A percentile compares a stretch with the other conserved stretches of the same genome.
These are phyloP conservation scores for Oscheius sp. DNA, from an alignment of 2,888 invertebrate species.

Conservation along the genomic window DNA sequence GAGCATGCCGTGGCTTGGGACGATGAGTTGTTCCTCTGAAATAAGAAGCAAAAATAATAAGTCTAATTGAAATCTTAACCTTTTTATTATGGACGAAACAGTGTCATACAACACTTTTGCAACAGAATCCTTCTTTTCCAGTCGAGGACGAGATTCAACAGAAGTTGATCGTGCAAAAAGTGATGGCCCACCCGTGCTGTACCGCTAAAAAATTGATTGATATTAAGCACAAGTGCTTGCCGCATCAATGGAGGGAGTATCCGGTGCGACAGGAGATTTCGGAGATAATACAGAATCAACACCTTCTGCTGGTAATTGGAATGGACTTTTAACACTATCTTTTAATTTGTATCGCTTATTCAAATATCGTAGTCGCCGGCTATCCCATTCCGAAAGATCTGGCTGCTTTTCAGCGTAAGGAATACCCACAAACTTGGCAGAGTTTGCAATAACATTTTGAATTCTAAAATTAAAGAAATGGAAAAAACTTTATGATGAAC, in stretches of 20 bases:
- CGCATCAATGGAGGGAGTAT: slow-evolving; percentile 10
- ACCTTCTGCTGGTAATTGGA: not conserved
- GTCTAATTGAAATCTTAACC: not conserved
- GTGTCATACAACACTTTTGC: slow-evolving; percentile 12
- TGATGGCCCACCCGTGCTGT: not conserved
- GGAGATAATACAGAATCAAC: not conserved
- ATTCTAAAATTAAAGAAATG: slow-evolving; percentile 17
- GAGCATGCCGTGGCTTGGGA: slow-evolving; percentile 12
- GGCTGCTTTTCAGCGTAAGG: slow-evolving; percentile 1
- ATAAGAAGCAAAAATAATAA: not conserved
- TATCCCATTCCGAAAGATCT: slow-evolving; percentile 22
- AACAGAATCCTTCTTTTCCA: slow-evolving; percentile 27
- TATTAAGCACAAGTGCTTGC: not conserved
- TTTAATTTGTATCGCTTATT: slow-evolving; percentile 18
- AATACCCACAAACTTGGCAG: slow-evolving; percentile 19
- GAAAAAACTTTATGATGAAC: not conserved
- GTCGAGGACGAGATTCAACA: slow-evolving; percentile 2
- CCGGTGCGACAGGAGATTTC: not conserved
- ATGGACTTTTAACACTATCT: not conserved
- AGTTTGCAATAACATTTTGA: slow-evolving; percentile 5
- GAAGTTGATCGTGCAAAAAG: not conserved
- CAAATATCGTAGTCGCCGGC: not conserved
- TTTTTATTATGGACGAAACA: slow-evolving; percentile 11
- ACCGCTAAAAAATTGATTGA: not conserved
- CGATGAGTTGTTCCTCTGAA: slow-evolving; percentile 5